Base-by-base conservation (phyloP, 2,888 invertebrate genomes). In the Pseudococcus jackbeardsleyi region DNA sequence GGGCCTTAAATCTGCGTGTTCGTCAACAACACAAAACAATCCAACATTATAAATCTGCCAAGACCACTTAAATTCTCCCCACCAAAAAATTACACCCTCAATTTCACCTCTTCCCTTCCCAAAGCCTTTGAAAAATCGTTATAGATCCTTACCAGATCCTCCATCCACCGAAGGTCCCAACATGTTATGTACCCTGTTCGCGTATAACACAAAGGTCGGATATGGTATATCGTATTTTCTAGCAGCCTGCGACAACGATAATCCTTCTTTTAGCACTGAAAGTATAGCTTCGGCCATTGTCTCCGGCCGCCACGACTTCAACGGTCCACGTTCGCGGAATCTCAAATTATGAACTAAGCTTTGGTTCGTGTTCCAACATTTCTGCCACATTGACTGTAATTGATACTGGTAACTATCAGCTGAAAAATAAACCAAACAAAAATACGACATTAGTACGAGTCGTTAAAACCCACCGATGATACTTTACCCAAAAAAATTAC, bases 281-380 rank as follows among this genome's bases (percentile, higher is more conserved):
- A 97, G 96, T 90, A 97, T 97, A 90, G 97, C 97, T 91, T 97
- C 97, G 59, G 97, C 97, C 97, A 97, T 97, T 89, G 97, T 97
- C 92, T 97, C 97, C 4, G 97, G 97, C 86, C 97, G 93, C 97
- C 97, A 97, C 88, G 97, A 97, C 92, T 97, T 97, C 89, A 97
- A 93, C 0, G 97, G 97, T 3, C 97, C 97, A 89, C 97, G 94
- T 92, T 97, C 97, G 84, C 97, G 95, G 93, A 97, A 97, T 90
- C 97, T 94, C 91, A 97, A 93, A 92, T 97, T 96, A 93, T 97
- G 97, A 90, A 97, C 96, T 91, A 97, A 93, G 91, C 96, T 96
- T 92, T 97, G 97, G 92, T 96, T 97, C 90, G 96, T 97, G 92
- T 96, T 97, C 97, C 97, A 97, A 92, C 97, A 97, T 92, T 97